phyloP scores from a whole-genome alignment of 2,888 invertebrate species.

The Leptinotarsa juncta region DNA sequence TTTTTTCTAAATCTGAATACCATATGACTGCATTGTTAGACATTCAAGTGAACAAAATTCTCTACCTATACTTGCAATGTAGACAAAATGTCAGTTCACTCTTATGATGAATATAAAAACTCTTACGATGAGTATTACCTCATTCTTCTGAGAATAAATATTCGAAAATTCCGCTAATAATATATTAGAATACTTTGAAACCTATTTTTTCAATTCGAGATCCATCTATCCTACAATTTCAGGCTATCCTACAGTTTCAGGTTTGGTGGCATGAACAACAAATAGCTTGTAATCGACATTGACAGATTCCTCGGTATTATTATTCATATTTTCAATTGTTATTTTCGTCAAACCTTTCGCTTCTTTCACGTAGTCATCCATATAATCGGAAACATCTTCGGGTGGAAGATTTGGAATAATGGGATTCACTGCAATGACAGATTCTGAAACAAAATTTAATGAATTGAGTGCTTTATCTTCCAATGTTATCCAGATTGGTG shows the following conservation, averaged over 20 bases:
- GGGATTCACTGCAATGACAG: constrained; percentile 77
- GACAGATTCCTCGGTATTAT: constrained; percentile 59
- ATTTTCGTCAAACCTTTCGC: constrained; percentile 46
- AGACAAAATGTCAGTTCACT: too few relatives aligned
- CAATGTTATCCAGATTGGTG: too few relatives aligned
- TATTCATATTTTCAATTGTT: constrained; percentile 45
- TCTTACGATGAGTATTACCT: too few relatives aligned
- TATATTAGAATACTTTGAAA: not conserved
- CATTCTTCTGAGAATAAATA: too few relatives aligned
- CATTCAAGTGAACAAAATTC: too few relatives aligned
- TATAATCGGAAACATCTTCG: constrained; percentile 71
- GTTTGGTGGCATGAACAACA: constrained; percentile 67
- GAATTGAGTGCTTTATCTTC: not conserved
- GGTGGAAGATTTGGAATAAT: constrained; percentile 74
- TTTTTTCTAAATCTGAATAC: too few relatives aligned
- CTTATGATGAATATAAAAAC: too few relatives aligned
- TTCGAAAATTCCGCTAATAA: too few relatives aligned
- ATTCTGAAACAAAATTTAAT: constrained; percentile 67
- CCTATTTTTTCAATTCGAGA: not conserved
- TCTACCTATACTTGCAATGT: too few relatives aligned
- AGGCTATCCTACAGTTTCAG: constrained; percentile 5
- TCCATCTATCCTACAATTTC: not conserved
- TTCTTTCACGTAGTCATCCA: constrained; percentile 72
- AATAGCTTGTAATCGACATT: constrained; percentile 68
- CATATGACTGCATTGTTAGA: too few relatives aligned